Evolutionary conservation across 2,888 invertebrate species (phyloP).

Genomic region (Lucinisca nassula): DNA sequence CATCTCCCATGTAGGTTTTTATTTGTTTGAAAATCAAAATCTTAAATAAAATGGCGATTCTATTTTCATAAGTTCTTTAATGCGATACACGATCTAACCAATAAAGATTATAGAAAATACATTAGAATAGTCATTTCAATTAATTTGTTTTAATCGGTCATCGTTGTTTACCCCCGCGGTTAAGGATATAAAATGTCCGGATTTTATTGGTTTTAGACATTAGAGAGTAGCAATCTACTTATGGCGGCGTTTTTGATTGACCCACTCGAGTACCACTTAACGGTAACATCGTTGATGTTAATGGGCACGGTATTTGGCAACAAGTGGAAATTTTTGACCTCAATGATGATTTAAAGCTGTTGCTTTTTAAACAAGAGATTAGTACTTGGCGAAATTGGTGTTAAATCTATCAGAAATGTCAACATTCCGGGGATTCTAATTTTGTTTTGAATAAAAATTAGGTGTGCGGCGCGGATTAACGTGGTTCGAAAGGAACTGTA

Average conservation of each 20-base stretch:
- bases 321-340: not conserved
- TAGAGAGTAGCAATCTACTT: conserved; percentile 5
- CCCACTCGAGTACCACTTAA: not conserved
- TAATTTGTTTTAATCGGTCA: not conserved
- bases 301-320: not conserved
- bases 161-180: not conserved
- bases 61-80: conserved; percentile 1
- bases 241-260: not conserved
- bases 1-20: not conserved
- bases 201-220: conserved; percentile 14
- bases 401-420: conserved; percentile 13
- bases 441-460: conserved; percentile 9
- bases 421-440: conserved; percentile 1
- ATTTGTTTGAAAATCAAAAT: not conserved
- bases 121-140: not conserved
- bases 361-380: not conserved
- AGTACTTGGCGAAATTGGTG: not conserved
- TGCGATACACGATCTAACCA: not conserved
- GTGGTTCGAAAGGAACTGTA: not conserved
- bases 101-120: not conserved
- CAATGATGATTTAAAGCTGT: not conserved
- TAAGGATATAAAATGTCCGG: not conserved
- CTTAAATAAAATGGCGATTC: not conserved
- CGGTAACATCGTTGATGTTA: not conserved
- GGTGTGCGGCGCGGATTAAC: conserved; percentile 2